Evolutionary conservation across 2,888 invertebrate genomes (phyloP), one percentile per base, ranked within the genome.

Genomic region (Hoplodrina blanda): DNA sequence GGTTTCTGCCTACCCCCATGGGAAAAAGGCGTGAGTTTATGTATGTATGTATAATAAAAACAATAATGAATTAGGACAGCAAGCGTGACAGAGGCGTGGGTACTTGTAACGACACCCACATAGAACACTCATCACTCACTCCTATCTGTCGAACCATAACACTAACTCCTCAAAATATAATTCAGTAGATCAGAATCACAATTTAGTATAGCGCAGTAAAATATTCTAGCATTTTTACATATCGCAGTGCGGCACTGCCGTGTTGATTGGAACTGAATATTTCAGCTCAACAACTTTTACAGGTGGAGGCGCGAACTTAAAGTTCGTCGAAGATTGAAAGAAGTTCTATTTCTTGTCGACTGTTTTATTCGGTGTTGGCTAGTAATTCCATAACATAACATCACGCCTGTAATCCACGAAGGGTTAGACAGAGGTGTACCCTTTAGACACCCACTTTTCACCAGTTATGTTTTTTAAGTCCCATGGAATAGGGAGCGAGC

Each of bases 221-320:
- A 49, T 75, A 79, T 79, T 79, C 60, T 41, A 54, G 37, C 59
- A 0, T 30, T 19, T 53, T 63, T 56, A 60, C 25, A 59, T 55
- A 56, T 19, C 60, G 50, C 75, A 63, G 0, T 63, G 63, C 70
- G n/a, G 46, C 61, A 13, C 20, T 19, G 10, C 4, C 17, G 11
- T 46, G 60, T 62, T 75, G 78, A 75, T 79, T 70, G 62, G 33
- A 44, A 41, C 46, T 67, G 80, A 64, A 79, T 79, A 71, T 64
- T 64, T 63, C 30, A 75, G 19, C n/a, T 53, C 55, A 25, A 55
- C 46, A 44, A 65, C n/a, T 53, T 78, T 20, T 54, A 37, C 13
- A 4, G 17, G 50, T 33, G 13, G 13, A 20, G 17, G 53, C 56
- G 17, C 1, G n/a, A 50, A 52, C 25, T 61, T n/a, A 20, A 25